Evolutionary conservation across 2,888 invertebrate genomes (phyloP).

Genomic region (Masnerella sp.): DNA sequence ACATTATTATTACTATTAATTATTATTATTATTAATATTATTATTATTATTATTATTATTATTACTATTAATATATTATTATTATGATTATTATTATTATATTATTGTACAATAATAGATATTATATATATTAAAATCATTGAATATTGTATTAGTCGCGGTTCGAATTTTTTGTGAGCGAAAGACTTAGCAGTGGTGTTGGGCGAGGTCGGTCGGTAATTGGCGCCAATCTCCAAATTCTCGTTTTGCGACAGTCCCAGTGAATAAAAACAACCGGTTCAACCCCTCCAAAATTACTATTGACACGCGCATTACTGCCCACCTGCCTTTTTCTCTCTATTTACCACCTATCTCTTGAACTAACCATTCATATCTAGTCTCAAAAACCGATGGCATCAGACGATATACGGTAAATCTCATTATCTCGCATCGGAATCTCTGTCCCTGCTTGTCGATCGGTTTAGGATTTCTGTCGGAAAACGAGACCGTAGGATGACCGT

Average conservation of each 20-base stretch:
- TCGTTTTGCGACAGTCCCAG: slow-evolving; percentile 46
- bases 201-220: slow-evolving; percentile 11
- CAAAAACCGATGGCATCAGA: slow-evolving; percentile 33
- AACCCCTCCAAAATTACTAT: neutral
- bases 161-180: slow-evolving; percentile 28
- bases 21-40: slow-evolving; percentile 3
- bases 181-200: slow-evolving; percentile 37
- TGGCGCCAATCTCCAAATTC: slow-evolving; percentile 21
- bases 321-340: neutral
- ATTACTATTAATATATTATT: neutral
- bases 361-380: slow-evolving; percentile 46
- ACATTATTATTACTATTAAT: neutral
- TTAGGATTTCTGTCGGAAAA: slow-evolving; percentile 41
- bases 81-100: slow-evolving; percentile 4
- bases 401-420: slow-evolving; percentile 33
- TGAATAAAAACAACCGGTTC: slow-evolving; percentile 8
- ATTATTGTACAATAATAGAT: slow-evolving; percentile 8
- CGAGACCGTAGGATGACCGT: slow-evolving; percentile 26
- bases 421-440: slow-evolving; percentile 37
- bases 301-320: neutral
- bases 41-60: slow-evolving; percentile 2
- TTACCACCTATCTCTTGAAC: slow-evolving; percentile 11
- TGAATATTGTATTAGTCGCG: slow-evolving; percentile 12
- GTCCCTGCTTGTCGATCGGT: slow-evolving; percentile 24
- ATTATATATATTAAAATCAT: slow-evolving; percentile 22